A percentile compares a stretch with the other conserved stretches of the same genome.
These are phyloP conservation scores for Phlogophora meticulosa DNA, from an alignment of 2,888 invertebrate species.

Conservation along the genomic window DNA sequence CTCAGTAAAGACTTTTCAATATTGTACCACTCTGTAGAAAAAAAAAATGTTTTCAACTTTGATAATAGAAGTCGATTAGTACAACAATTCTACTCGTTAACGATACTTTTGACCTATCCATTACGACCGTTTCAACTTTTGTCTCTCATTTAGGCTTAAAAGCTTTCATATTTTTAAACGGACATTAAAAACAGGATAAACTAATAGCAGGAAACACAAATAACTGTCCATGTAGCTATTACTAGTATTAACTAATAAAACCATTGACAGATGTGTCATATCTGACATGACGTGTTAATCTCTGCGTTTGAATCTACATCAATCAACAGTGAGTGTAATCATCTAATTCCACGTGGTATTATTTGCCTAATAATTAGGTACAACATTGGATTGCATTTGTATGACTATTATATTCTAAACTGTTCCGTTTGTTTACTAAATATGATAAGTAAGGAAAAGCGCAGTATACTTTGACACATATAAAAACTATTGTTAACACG, in stretches of 20 bases:
- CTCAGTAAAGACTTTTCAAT: slow-evolving; percentile 53
- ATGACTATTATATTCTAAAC: background rate
- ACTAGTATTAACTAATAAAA: slow-evolving; percentile 39
- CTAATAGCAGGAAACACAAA: slow-evolving; percentile 34
- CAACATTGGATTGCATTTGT: slow-evolving; percentile 24
- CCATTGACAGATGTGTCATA: slow-evolving; percentile 46
- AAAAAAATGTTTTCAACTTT: slow-evolving; percentile 32
- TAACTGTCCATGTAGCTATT: slow-evolving; percentile 9
- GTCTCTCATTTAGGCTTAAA: slow-evolving; percentile 42
- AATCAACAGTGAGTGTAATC: slow-evolving; percentile 45
- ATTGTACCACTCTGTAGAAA: slow-evolving; percentile 43
- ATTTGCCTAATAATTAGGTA: slow-evolving; percentile 13
- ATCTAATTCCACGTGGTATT: slow-evolving; percentile 36
- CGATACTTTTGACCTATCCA: slow-evolving; percentile 57
- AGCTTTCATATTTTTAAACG: slow-evolving; percentile 54
- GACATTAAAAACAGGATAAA: slow-evolving; percentile 45
- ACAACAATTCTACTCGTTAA: slow-evolving; percentile 51
- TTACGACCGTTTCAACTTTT: slow-evolving; percentile 33
- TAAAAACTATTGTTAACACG: too few relatives aligned
- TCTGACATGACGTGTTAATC: slow-evolving; percentile 43
- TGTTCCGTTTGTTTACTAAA: background rate
- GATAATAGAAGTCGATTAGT: slow-evolving; percentile 52
- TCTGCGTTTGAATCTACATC: slow-evolving; percentile 46
- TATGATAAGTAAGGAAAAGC: background rate
- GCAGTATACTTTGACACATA: background rate